Base-by-base conservation (phyloP, 2,797 vertebrate species). In the Odontamblyopus rebecca region DNA sequence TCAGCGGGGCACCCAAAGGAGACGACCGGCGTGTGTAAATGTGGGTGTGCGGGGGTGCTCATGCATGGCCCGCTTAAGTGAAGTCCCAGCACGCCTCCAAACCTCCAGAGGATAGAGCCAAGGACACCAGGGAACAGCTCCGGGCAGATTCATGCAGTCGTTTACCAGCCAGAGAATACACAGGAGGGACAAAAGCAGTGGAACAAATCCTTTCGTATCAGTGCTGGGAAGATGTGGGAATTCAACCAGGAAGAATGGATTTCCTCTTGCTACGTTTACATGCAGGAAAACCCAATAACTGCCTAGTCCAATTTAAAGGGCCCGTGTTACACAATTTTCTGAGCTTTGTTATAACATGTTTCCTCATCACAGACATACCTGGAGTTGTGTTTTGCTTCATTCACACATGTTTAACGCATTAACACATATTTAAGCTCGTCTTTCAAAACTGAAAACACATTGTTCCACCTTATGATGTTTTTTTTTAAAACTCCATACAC, bases 21-120 rank as follows among this genome's bases (percentile, higher is more conserved):
- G 71, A 27, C 71, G 64, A 76, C 48, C 63, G 65, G 27, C 67
- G 57, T 60, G 53, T 73, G 61, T 76, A 67, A 65, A 62, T 56
- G 23, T 66, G 63, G 30, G 61, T 35, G 13, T 16, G 66, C 72
- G 63, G 48, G 76, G 69, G 78, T 79, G 77, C 75, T 82, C 78
- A 88, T 71, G 73, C 71, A 66, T 79, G 74, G 70, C 11, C 60
- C 18, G 41, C 18, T 5, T 78, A 81, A 88, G 82, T 71, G 79
- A 83, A 80, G 71, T 81, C 78, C 54, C 86, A 89, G 89, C 85
- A 85, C 80, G 76, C 85, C 79, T 80, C 71, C 67, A 53, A 74
- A 54, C 74, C 75, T 82, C 83, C 80, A 69, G 61, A 81, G 85
- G 80, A 75, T 88, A 26, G n/a, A 70, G 3, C 23, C 69, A 81